These are phyloP conservation scores for Ramazzottius varieornatus DNA, from an alignment of 2,888 invertebrate genomes.

Conservation along the genomic window DNA sequence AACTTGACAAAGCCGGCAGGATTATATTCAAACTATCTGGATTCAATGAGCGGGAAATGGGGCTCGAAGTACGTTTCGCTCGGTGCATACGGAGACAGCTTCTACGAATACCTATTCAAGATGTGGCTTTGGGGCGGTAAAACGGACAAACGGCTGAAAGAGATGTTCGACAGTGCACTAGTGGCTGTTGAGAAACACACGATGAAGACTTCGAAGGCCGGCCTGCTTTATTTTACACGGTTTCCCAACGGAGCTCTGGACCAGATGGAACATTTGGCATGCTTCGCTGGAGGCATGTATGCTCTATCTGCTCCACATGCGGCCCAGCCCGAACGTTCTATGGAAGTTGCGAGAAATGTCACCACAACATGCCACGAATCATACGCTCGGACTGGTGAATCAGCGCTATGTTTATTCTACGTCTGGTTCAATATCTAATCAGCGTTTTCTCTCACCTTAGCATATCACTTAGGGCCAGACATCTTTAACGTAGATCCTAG, in stretches of 20 bases:
- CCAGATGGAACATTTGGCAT: conserved; percentile 71
- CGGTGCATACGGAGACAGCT: conserved; percentile 89
- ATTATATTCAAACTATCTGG: conserved; percentile 65
- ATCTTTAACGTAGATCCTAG: no score
- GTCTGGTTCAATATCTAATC: no score
- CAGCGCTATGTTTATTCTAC: no score
- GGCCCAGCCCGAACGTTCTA: conserved; percentile 40
- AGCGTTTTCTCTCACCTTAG: no score
- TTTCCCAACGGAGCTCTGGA: conserved; percentile 76
- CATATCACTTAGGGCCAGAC: no score
- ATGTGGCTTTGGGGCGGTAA: conserved; percentile 51
- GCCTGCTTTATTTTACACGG: conserved; percentile 63
- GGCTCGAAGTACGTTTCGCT: conserved; percentile 36
- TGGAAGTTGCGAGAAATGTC: conserved; percentile 63
- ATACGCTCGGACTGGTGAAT: conserved; percentile 41
- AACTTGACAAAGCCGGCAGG: conserved; percentile 54
- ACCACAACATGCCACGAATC: conserved; percentile 92
- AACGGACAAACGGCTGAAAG: conserved; percentile 42
- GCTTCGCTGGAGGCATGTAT: conserved; percentile 83
- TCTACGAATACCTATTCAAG: conserved; percentile 91
- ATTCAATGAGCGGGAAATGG: not conserved
- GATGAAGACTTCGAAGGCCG: conserved; percentile 41
- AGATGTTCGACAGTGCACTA: not conserved
- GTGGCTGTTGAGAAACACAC: conserved; percentile 50
- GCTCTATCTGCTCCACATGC: conserved; percentile 55